Conservation (phyloP, 2,888 invertebrate genomes). For the Epirrhoe alternata region DNA sequence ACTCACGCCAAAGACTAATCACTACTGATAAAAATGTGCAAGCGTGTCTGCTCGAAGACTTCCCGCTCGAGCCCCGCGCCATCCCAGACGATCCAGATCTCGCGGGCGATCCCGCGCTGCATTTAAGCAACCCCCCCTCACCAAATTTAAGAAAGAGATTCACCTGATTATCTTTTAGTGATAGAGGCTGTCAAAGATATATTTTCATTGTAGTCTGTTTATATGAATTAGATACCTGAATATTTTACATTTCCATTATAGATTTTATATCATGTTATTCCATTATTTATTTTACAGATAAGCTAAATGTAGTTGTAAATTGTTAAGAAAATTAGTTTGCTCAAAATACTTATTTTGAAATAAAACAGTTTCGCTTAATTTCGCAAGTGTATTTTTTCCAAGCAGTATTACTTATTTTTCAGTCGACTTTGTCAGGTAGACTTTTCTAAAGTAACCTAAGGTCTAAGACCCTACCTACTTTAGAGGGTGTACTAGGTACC, state of each 20-base stretch:
- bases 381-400: slow-evolving; percentile 16
- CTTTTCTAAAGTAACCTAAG: no score
- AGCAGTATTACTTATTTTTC: not conserved
- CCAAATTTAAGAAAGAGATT: slow-evolving; percentile 68
- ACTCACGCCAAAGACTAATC: slow-evolving; percentile 65
- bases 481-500: not conserved
- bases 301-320: slow-evolving; percentile 74
- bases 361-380: slow-evolving; percentile 61
- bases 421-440: not conserved
- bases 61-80: slow-evolving; percentile 65
- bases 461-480: not conserved
- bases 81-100: slow-evolving; percentile 64
- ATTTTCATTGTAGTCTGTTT: slow-evolving; percentile 57
- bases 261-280: slow-evolving; percentile 84
- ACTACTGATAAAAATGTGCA: slow-evolving; percentile 77
- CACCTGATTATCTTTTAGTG: slow-evolving; percentile 35
- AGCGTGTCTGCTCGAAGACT: slow-evolving; percentile 71
- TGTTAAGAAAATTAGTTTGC: slow-evolving; percentile 79
- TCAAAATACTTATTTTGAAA: slow-evolving; percentile 77
- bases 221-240: slow-evolving; percentile 76
- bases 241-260: slow-evolving; percentile 81
- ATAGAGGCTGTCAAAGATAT: slow-evolving; percentile 63
- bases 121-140: slow-evolving; percentile 69
- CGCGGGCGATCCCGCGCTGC: slow-evolving; percentile 44
- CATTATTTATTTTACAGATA: slow-evolving; percentile 76